Evolutionary conservation across 2,113 vertebrate species (phyloP).

Genomic region (Recurvirostra avosetta): DNA sequence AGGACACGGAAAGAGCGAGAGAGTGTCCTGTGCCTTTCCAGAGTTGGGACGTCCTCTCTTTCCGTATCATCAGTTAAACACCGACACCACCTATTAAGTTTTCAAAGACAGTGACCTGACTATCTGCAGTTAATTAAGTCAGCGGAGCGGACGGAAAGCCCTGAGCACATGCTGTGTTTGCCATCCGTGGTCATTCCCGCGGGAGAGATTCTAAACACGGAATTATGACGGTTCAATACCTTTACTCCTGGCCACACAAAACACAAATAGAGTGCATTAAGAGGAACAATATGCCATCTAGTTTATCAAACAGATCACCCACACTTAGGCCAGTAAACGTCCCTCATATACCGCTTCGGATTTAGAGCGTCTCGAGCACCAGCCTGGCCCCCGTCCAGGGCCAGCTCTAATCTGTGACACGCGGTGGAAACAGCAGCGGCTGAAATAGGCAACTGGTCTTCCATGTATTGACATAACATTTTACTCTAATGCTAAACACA

Average conservation of each 20-base stretch:
- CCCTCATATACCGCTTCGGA: neutral
- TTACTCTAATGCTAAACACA: neutral
- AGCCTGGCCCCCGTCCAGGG: neutral
- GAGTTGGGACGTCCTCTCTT: accelerated
- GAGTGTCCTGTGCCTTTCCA: neutral
- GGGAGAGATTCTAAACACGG: neutral
- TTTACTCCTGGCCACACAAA: neutral
- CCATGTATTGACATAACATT: neutral
- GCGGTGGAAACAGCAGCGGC: neutral
- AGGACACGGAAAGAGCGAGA: accelerated
- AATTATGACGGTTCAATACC: neutral
- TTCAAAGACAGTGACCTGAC: neutral
- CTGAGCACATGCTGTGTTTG: neutral
- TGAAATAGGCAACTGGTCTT: neutral
- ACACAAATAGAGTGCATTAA: neutral
- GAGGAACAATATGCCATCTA: neutral
- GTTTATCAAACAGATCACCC: neutral
- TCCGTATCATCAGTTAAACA: neutral
- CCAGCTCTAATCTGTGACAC: neutral
- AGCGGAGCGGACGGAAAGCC: neutral
- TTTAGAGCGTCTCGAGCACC: neutral
- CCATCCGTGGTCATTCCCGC: neutral
- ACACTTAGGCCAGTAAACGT: neutral
- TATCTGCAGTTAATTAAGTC: neutral
- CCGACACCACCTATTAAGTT: neutral